phyloP scores from a whole-genome alignment of 2,888 invertebrate species.

The Blastobasis lacticolella region DNA sequence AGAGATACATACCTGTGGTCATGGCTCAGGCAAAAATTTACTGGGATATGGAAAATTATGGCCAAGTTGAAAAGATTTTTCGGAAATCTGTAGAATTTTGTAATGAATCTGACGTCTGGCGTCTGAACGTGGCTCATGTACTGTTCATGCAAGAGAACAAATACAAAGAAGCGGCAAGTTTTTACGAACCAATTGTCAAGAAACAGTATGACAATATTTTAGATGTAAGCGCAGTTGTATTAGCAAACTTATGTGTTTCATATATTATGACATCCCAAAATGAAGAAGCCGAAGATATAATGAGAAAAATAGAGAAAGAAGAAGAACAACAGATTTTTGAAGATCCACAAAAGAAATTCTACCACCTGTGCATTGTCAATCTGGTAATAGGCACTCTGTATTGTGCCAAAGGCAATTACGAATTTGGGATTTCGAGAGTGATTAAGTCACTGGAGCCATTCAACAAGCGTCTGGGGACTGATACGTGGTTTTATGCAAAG shows the following conservation, averaged over 20 bases:
- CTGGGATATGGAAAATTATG: slow-evolving; percentile 97
- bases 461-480: slow-evolving; percentile 95
- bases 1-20: slow-evolving; percentile 96
- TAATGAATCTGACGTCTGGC: slow-evolving; percentile 97
- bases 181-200: slow-evolving; percentile 98
- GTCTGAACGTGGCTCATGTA: slow-evolving; percentile 98
- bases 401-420: slow-evolving; percentile 98
- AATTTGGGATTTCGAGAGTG: slow-evolving; percentile 97
- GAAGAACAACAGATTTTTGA: slow-evolving; percentile 95
- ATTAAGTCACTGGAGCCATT: slow-evolving; percentile 97
- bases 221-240: slow-evolving; percentile 96
- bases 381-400: slow-evolving; percentile 98
- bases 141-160: slow-evolving; percentile 99
- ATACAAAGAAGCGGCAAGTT: slow-evolving; percentile 97
- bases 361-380: slow-evolving; percentile 98
- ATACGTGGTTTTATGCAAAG: slow-evolving; percentile 99
- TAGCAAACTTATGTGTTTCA: slow-evolving; percentile 98
- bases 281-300: slow-evolving; percentile 98
- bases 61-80: slow-evolving; percentile 97
- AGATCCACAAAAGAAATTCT: slow-evolving; percentile 94
- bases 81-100: slow-evolving; percentile 98
- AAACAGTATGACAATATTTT: slow-evolving; percentile 96
- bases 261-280: slow-evolving; percentile 99
- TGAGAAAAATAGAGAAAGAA: slow-evolving; percentile 98
- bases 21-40: slow-evolving; percentile 99